Percentiles rank a stretch among this genome's conserved stretches.
phyloP scores from a whole-genome alignment of 2,113 vertebrate genomes.

The Oplegnathus fasciatus region DNA sequence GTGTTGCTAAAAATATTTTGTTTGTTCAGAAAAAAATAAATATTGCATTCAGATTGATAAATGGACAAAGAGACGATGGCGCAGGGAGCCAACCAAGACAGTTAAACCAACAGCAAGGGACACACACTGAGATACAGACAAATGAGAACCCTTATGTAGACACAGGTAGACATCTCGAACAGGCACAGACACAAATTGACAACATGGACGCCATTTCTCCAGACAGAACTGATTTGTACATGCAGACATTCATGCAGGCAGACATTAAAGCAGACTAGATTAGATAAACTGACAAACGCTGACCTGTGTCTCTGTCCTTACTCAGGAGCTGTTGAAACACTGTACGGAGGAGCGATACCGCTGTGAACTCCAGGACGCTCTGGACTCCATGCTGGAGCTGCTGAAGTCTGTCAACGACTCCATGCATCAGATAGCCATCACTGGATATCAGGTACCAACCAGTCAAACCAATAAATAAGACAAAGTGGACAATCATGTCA shows the following conservation, averaged over 20 bases:
- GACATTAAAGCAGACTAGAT: slow-evolving; percentile 19
- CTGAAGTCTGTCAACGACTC: slow-evolving; percentile 98
- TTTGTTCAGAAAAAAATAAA: neutral
- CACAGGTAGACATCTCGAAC: neutral
- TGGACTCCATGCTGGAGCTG: slow-evolving; percentile 93
- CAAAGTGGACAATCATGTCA: neutral
- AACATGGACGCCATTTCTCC: neutral
- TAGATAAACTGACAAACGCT: slow-evolving; percentile 14
- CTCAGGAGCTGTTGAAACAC: slow-evolving; percentile 94
- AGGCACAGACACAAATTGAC: neutral
- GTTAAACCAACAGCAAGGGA: neutral
- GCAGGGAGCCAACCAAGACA: neutral
- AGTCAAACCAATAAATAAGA: neutral
- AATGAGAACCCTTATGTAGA: neutral
- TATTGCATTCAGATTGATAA: neutral
- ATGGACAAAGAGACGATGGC: neutral
- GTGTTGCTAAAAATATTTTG: neutral
- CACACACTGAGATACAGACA: neutral
- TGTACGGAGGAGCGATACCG: slow-evolving; percentile 87
- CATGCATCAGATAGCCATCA: slow-evolving; percentile 98
- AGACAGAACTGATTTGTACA: slow-evolving; percentile 6
- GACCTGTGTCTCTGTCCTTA: slow-evolving; percentile 49
- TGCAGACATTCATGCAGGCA: neutral
- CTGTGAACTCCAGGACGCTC: slow-evolving; percentile 91
- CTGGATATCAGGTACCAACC: slow-evolving; percentile 91